A percentile compares a stretch with the other conserved stretches of the same genome.
These are phyloP conservation scores for Thelaira solivaga DNA, from an alignment of 2,888 invertebrate genomes.

Conservation along the genomic window DNA sequence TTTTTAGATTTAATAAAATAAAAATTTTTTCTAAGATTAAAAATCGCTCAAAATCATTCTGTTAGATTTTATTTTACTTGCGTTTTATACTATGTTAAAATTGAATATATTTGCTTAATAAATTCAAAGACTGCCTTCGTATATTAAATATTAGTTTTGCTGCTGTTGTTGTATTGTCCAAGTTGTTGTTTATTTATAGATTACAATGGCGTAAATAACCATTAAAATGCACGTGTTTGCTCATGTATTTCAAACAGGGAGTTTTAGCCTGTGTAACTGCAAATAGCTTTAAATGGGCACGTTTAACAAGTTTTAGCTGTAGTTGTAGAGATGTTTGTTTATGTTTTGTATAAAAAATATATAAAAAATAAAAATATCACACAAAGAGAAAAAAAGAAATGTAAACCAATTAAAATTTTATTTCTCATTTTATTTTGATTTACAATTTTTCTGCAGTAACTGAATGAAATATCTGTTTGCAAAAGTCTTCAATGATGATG, in stretches of 20 bases:
- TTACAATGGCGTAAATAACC: conserved; percentile 58
- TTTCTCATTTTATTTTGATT: too few relatives aligned
- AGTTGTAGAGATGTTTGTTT: not conserved
- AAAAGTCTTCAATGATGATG: too few relatives aligned
- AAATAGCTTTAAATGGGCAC: not conserved
- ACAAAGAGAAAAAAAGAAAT: not conserved
- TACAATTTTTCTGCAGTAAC: too few relatives aligned
- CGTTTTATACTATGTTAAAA: too few relatives aligned
- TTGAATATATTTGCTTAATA: too few relatives aligned
- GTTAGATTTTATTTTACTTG: too few relatives aligned
- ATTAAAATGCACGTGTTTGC: conserved; percentile 51
- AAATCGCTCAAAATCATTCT: too few relatives aligned
- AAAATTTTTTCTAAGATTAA: too few relatives aligned
- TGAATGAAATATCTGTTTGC: too few relatives aligned
- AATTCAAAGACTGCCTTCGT: not conserved
- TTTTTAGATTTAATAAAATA: too few relatives aligned
- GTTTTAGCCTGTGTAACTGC: not conserved
- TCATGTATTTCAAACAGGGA: conserved; percentile 19
- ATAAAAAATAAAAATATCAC: not conserved
- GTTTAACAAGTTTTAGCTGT: too few relatives aligned
- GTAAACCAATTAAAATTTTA: too few relatives aligned
- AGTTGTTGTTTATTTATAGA: conserved; percentile 56
- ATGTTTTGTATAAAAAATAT: not conserved
- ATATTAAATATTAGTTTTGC: not conserved
- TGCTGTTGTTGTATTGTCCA: conserved; percentile 6